A percentile compares a stretch with the other conserved stretches of the same genome.
These are phyloP conservation scores for Macrotus californicus DNA, from an alignment of 2,113 vertebrate species.

Conservation along the genomic window DNA sequence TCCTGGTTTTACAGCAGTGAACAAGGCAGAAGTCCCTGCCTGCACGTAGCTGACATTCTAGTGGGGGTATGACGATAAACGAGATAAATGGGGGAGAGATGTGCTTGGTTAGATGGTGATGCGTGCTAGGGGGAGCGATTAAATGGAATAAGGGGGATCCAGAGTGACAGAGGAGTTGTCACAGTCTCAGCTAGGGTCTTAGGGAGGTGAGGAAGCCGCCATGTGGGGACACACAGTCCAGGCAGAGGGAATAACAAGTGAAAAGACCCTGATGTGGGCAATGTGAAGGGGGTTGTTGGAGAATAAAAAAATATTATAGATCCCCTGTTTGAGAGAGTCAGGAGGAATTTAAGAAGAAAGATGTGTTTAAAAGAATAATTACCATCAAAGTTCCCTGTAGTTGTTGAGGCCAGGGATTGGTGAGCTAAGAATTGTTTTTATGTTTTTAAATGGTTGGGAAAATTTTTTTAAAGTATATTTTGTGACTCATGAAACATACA, in stretches of 20 bases:
- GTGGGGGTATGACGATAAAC: not conserved
- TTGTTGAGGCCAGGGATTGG: not conserved
- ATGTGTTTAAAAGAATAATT: not conserved
- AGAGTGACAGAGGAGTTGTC: not conserved
- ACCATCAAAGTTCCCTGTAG: not conserved
- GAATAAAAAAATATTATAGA: not conserved
- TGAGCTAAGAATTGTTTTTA: not conserved
- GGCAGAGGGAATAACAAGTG: no score
- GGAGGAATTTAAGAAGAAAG: not conserved
- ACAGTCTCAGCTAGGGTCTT: not conserved
- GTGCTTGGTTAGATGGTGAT: not conserved
- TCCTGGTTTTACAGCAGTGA: not conserved
- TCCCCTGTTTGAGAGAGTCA: not conserved
- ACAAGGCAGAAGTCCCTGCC: not conserved
- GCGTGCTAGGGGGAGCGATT: not conserved
- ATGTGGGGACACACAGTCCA: rapidly evolving
- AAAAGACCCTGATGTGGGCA: not conserved
- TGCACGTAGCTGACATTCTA: not conserved
- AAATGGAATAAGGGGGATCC: not conserved
- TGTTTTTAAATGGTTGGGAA: not conserved
- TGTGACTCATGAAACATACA: not conserved
- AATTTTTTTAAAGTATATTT: not conserved
- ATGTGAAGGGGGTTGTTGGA: not conserved
- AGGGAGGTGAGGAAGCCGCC: not conserved
- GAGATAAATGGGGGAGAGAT: not conserved